Conservation (phyloP, 2,888 invertebrate genomes). For the Tetramorium bicarinatum region DNA sequence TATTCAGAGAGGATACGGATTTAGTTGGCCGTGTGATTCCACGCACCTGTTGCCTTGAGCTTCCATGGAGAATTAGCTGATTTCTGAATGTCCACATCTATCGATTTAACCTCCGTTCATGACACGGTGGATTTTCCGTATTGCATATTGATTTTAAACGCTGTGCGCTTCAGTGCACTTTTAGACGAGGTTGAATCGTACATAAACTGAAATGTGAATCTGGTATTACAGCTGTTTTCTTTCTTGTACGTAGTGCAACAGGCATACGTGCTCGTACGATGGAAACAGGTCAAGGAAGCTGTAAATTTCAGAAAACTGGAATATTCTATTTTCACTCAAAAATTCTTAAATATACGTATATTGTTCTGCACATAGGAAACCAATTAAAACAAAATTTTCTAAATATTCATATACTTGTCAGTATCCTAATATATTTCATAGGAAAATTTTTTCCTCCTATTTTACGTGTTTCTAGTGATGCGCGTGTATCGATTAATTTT, state of each 20-base stretch:
- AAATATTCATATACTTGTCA: not conserved
- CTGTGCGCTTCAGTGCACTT: not conserved
- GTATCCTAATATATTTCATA: not conserved
- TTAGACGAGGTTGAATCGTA: constrained; percentile 9
- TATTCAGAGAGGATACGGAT: not conserved
- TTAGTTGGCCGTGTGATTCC: not conserved
- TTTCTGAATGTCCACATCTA: constrained; percentile 2
- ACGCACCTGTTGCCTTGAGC: constrained; percentile 30
- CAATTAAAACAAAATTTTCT: not conserved
- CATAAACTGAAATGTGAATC: not conserved
- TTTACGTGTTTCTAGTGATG: not conserved
- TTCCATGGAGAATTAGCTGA: not conserved
- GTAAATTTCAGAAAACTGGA: not conserved
- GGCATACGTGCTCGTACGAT: not conserved
- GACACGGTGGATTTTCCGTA: not conserved
- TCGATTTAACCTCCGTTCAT: constrained; percentile 2
- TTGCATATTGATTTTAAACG: not conserved
- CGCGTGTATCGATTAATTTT: constrained; percentile 11
- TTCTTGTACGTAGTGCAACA: not conserved
- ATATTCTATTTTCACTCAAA: not conserved
- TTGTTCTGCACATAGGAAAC: not conserved
- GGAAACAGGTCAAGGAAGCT: not conserved
- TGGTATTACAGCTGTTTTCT: not conserved
- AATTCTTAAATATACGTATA: not conserved
- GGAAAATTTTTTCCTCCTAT: not conserved